Percentiles rank a stretch among this genome's conserved stretches.
Conservation (phyloP, 2,113 vertebrate species). For the Acrocephalus arundinaceus region DNA sequence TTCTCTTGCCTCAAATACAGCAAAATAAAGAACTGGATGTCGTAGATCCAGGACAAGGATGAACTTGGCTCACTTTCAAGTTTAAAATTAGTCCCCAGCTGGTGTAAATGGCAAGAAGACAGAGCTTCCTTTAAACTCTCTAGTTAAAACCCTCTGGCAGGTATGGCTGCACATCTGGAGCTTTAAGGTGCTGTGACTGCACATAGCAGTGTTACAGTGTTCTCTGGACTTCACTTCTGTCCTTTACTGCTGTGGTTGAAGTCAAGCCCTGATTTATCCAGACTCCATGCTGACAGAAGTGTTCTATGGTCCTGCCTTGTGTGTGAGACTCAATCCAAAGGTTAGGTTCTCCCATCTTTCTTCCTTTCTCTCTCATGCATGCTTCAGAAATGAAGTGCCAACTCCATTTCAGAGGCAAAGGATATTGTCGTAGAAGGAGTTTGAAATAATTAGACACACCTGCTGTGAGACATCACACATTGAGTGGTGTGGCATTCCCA, state of each 20-base stretch:
- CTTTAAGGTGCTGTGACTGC: background rate
- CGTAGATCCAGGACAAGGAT: background rate
- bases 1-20: background rate
- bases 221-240: background rate
- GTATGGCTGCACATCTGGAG: background rate
- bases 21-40: background rate
- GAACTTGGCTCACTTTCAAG: background rate
- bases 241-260: background rate
- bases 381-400: background rate
- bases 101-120: background rate
- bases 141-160: background rate
- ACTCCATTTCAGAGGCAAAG: background rate
- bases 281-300: background rate
- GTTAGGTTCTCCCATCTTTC: background rate
- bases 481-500: background rate
- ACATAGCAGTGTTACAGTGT: background rate
- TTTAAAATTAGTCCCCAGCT: background rate
- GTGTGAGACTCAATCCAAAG: background rate
- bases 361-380: background rate
- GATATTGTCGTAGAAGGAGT: background rate
- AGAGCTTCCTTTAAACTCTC: background rate
- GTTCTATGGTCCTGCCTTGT: background rate
- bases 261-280: background rate
- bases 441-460: background rate
- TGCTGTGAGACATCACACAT: background rate